These are phyloP conservation scores for Phrynosoma platyrhinos DNA, from an alignment of 2,113 vertebrate species.

Conservation along the genomic window DNA sequence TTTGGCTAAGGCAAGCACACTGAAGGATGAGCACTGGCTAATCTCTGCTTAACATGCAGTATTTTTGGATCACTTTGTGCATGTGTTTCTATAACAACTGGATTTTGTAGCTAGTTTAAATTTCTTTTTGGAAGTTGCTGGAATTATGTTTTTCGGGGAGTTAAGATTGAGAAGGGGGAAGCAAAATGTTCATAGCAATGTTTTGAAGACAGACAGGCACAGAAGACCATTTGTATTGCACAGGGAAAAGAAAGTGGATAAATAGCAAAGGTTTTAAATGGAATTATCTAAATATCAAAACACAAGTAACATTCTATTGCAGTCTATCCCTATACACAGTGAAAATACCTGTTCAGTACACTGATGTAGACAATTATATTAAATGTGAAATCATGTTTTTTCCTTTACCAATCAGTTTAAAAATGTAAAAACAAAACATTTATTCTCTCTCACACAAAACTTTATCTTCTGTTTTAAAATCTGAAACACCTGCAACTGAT, in stretches of 20 bases:
- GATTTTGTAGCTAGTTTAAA: conserved; percentile 42
- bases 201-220: conserved; percentile 25
- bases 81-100: conserved; percentile 42
- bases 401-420: neutral
- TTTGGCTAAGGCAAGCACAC: conserved; percentile 23
- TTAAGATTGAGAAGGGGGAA: no score
- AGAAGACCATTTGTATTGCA: conserved; percentile 22
- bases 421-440: neutral
- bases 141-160: conserved; percentile 31
- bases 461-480: conserved; percentile 24
- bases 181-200: neutral
- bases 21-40: conserved; percentile 34
- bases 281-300: conserved; percentile 22
- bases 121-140: conserved; percentile 54
- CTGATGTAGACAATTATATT: conserved; percentile 20
- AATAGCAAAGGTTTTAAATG: conserved; percentile 1
- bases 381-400: conserved; percentile 12
- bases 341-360: conserved; percentile 19
- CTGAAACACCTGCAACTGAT: conserved; percentile 26
- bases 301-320: neutral
- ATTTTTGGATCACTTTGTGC: conserved; percentile 39
- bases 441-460: neutral
- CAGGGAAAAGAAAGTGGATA: conserved; percentile 19
- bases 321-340: conserved; percentile 1
- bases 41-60: conserved; percentile 47